Percentiles rank a stretch among this genome's conserved stretches.
These are phyloP conservation scores for Acanthosepion pharaonis DNA, from an alignment of 2,888 invertebrate species.

Conservation along the genomic window DNA sequence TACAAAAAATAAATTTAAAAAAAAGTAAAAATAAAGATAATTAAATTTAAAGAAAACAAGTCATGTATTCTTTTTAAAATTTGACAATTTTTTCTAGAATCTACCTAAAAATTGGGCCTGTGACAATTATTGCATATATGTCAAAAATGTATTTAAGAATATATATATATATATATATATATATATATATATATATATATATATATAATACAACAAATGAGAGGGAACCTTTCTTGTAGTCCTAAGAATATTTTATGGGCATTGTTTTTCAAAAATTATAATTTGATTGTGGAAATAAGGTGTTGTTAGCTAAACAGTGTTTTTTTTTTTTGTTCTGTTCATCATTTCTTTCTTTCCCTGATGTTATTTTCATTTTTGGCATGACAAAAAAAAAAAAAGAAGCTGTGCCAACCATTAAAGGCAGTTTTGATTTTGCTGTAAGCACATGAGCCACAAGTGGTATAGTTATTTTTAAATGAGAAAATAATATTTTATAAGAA, in stretches of 20 bases:
- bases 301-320: not conserved
- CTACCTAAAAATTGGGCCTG: not conserved
- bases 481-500: not conserved
- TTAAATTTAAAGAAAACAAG: no score
- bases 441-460: slow-evolving; percentile 16
- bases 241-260: not conserved
- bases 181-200: not conserved
- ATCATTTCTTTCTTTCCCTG: not conserved
- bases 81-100: no score
- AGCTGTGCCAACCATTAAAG: not conserved
- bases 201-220: not conserved
- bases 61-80: no score
- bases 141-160: not conserved
- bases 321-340: no score
- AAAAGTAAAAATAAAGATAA: not conserved
- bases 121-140: slow-evolving; percentile 8
- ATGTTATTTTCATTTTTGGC: not conserved
- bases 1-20: not conserved
- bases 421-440: not conserved
- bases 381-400: not conserved
- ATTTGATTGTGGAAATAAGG: not conserved
- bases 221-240: not conserved
- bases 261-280: not conserved
- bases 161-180: not conserved
- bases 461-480: not conserved